These are phyloP conservation scores for Paradoxurus hermaphroditus DNA, from an alignment of 2,113 vertebrate species.

Conservation along the genomic window DNA sequence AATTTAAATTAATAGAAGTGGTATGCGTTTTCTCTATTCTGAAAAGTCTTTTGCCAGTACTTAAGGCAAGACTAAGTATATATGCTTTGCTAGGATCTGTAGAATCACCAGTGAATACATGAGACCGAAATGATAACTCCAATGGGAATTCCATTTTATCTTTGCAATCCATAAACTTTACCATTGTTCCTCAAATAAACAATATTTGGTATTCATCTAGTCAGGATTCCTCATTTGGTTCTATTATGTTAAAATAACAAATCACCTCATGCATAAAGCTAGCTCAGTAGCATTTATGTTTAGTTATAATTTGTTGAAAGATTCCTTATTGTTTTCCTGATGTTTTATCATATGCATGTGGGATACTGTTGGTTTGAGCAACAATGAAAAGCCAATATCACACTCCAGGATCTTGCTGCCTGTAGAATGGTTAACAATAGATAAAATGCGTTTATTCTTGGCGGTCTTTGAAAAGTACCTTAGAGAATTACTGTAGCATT, in stretches of 20 bases:
- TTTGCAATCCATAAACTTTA: background rate
- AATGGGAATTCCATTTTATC: background rate
- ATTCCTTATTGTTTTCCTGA: slow-evolving; percentile 38
- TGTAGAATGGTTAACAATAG: slow-evolving; percentile 50
- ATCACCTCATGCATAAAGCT: background rate
- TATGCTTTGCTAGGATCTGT: background rate
- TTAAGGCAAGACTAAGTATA: background rate
- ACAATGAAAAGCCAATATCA: slow-evolving; percentile 45
- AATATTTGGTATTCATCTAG: slow-evolving; percentile 9
- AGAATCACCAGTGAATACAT: background rate
- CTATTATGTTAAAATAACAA: slow-evolving; percentile 51
- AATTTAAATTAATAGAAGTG: background rate
- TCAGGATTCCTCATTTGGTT: background rate
- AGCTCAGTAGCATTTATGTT: slow-evolving; percentile 21
- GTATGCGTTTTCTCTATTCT: background rate
- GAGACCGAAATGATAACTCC: background rate
- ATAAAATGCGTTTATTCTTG: slow-evolving; percentile 53
- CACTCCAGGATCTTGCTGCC: slow-evolving; percentile 51
- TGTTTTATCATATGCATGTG: slow-evolving; percentile 46
- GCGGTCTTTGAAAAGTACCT: slow-evolving; percentile 50
- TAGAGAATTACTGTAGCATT: slow-evolving; percentile 49
- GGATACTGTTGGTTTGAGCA: slow-evolving; percentile 35
- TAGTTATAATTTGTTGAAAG: slow-evolving; percentile 49
- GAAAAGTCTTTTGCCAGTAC: background rate
- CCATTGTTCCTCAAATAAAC: slow-evolving; percentile 7